Conservation (phyloP, 2,888 invertebrate genomes). For the Idaea aversata region DNA sequence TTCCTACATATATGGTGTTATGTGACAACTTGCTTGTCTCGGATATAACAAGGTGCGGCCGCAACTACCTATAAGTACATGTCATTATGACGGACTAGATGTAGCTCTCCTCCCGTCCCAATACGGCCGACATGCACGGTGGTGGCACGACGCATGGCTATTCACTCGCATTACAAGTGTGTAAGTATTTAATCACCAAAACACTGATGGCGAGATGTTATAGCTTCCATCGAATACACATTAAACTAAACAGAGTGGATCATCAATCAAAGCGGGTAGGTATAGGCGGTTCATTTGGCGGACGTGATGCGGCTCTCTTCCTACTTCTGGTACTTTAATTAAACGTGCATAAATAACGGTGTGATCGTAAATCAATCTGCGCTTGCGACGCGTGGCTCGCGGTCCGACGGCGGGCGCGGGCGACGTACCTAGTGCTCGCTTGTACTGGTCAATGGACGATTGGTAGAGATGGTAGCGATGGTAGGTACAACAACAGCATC, state of each 20-base stretch:
- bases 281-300: conserved; percentile 24
- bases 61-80: no score
- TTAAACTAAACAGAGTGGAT: conserved; percentile 28
- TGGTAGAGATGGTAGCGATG: conserved; percentile 7
- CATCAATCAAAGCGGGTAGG: conserved; percentile 26
- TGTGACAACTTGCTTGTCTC: background rate
- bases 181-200: background rate
- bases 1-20: background rate
- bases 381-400: conserved; percentile 23
- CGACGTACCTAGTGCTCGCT: conserved; percentile 13
- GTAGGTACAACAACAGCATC: conserved; percentile 32
- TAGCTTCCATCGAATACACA: background rate
- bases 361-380: conserved; percentile 62
- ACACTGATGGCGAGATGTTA: background rate
- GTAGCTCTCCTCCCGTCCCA: background rate
- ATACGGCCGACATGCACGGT: background rate
- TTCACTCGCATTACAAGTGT: no score
- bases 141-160: no score
- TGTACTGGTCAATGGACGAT: conserved; percentile 43
- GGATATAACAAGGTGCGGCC: background rate
- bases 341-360: conserved; percentile 68
- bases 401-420: conserved; percentile 26
- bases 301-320: conserved; percentile 43
- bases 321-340: conserved; percentile 73
- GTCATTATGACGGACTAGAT: background rate